Evolutionary conservation across 1,140 invertebrate species (phyloP).

Genomic region (Telenomus remus): DNA sequence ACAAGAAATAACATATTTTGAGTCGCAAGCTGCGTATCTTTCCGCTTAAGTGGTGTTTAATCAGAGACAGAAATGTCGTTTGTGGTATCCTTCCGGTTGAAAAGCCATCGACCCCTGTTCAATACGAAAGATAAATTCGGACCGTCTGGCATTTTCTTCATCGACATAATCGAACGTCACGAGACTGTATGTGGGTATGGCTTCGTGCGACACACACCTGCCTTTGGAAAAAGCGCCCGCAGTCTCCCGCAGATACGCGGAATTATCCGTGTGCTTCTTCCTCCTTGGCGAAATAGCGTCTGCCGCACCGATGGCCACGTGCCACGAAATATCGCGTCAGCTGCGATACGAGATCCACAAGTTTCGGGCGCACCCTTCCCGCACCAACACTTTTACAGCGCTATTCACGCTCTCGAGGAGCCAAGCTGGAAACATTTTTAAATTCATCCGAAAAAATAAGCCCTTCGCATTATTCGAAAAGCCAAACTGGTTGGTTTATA

Average conservation of each 20-base stretch:
- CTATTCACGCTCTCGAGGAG: too few relatives aligned
- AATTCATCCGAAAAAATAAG: too few relatives aligned
- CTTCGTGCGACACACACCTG: constrained; percentile 31
- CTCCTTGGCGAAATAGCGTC: constrained; percentile 32
- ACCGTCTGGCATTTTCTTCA: constrained; percentile 37
- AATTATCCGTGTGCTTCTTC: constrained; percentile 29
- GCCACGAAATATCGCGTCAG: constrained; percentile 63
- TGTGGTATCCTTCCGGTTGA: constrained; percentile 28
- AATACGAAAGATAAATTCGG: constrained; percentile 35
- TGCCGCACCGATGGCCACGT: constrained; percentile 61
- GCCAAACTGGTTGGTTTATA: too few relatives aligned
- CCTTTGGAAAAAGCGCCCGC: constrained; percentile 35
- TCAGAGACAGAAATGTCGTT: constrained; percentile 37
- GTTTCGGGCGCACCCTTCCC: background rate
- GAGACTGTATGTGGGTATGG: constrained; percentile 15
- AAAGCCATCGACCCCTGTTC: constrained; percentile 21
- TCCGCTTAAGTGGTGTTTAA: constrained; percentile 45
- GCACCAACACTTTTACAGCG: too few relatives aligned
- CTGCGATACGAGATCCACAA: constrained; percentile 59
- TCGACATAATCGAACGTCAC: constrained; percentile 40
- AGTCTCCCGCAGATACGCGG: constrained; percentile 45
- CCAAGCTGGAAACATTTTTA: too few relatives aligned
- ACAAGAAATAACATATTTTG: constrained; percentile 13
- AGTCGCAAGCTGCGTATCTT: constrained; percentile 33
- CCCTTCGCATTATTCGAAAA: too few relatives aligned